Base-by-base conservation (phyloP, 2,113 vertebrate species). In the Rhinopomastus cyanomelas region DNA sequence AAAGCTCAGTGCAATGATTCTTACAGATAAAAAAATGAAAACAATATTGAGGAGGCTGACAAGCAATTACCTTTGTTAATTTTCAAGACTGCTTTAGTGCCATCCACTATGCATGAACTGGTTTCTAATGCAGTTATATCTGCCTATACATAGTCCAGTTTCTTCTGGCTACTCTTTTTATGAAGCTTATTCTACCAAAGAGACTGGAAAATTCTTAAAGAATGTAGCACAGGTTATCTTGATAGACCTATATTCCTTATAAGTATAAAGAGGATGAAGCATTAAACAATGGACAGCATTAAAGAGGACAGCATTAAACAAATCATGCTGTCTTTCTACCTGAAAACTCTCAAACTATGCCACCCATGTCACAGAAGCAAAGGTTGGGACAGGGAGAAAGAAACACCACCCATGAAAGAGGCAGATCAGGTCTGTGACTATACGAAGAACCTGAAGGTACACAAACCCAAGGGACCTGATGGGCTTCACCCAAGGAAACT, bases 51-150 rank as follows among this genome's bases (percentile, higher is more conserved):
- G 56, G 30, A 88, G 27, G 12, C 29, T 88, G 56, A 42, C 65
- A 66, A 72, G 39, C 53, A 42, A 32, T 90, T 91, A 85, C 36
- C 34, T 29, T 4, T 49, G 34, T 86, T 91, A 78, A 75, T 78
- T 89, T 81, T 95, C 91, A 92, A 78, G 78, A 48, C 44, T 42
- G 15, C 30, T 78, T 88, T 89, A 36, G 21, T 77, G 60, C 12
- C 39, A 92, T 77, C 46, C 39, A 71, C 62, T 23, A 32, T 23
- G 37, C 53, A 85, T 55, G 12, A 86, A 56, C 26, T 76, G 22
- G 71, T 71, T 87, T 86, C 68, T 79, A 61, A 81, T 20, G 57
- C 25, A 86, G 57, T 36, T 67, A 75, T 16, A 75, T 61, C 22
- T 60, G 26, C 27, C 65, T 46, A 15, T 57, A 53, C 9, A 39